Conservation (phyloP, 1,140 invertebrate genomes). For the Eupeodes corollae region DNA sequence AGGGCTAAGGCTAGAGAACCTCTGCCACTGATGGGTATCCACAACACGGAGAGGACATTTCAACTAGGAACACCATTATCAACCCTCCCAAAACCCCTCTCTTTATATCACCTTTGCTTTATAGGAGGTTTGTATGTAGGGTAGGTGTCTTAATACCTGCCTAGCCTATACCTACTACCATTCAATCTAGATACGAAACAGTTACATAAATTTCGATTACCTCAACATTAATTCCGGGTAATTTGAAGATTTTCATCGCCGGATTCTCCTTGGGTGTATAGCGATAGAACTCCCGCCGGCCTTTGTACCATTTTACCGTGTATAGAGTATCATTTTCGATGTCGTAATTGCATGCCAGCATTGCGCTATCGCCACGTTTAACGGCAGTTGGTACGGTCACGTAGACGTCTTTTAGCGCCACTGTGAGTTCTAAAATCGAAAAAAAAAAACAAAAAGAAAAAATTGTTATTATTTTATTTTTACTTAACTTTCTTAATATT, state of each 20-base stretch:
- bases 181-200: too few relatives aligned
- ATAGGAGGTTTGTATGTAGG: too few relatives aligned
- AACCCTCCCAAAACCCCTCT: too few relatives aligned
- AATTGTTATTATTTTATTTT: not conserved
- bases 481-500: too few relatives aligned
- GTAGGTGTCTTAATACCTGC: too few relatives aligned
- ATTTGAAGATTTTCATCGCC: conserved; percentile 52
- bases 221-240: conserved; percentile 57
- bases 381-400: conserved; percentile 58
- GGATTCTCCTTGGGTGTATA: conserved; percentile 54
- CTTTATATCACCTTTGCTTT: too few relatives aligned
- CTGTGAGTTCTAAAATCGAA: conserved; percentile 19
- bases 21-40: too few relatives aligned
- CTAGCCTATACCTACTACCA: not conserved
- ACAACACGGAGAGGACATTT: too few relatives aligned
- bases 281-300: conserved; percentile 54
- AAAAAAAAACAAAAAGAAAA: conserved; percentile 4
- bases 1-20: too few relatives aligned
- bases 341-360: conserved; percentile 66
- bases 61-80: too few relatives aligned
- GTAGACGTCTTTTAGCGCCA: conserved; percentile 43
- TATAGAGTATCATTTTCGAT: conserved; percentile 65
- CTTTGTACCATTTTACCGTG: conserved; percentile 73
- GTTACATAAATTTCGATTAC: conserved; percentile 37
- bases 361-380: conserved; percentile 54